phyloP scores from a whole-genome alignment of 2,113 vertebrate species.

The Odocoileus hemionus region DNA sequence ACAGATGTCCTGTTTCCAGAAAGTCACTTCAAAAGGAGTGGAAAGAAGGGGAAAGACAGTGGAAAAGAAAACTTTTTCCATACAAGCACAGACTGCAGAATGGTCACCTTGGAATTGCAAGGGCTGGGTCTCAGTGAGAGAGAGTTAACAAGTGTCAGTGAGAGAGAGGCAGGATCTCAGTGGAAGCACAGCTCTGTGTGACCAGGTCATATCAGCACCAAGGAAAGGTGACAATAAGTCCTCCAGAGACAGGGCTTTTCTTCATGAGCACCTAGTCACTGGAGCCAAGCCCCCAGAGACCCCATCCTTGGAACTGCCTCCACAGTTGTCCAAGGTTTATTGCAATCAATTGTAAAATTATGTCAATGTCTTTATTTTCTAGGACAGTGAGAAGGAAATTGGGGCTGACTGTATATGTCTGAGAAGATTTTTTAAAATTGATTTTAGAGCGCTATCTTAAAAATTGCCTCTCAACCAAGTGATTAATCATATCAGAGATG shows the following conservation, averaged over 20 bases:
- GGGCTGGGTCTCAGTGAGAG: rapidly evolving
- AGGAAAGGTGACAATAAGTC: neutral
- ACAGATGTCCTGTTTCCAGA: neutral
- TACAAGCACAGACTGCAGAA: neutral
- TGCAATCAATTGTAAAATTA: neutral
- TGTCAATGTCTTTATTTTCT: neutral
- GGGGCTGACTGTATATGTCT: neutral
- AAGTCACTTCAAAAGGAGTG: neutral
- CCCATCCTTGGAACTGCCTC: neutral
- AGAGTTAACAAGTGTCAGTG: neutral
- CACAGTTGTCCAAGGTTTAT: neutral
- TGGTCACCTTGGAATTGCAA: neutral
- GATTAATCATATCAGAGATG: constrained; percentile 56
- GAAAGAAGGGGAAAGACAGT: neutral
- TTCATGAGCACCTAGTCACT: neutral
- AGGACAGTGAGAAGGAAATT: neutral
- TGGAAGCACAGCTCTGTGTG: neutral
- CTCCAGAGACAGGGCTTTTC: neutral
- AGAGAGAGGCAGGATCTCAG: neutral
- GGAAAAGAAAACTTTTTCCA: neutral
- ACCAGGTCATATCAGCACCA: neutral
- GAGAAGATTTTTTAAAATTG: neutral
- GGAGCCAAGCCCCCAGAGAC: neutral
- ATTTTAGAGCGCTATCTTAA: neutral
- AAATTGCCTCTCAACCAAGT: neutral